Evolutionary conservation across 2,113 vertebrate species (phyloP), one percentile per base, ranked within the genome.

Genomic region (Poeciliopsis turrubarensis): DNA sequence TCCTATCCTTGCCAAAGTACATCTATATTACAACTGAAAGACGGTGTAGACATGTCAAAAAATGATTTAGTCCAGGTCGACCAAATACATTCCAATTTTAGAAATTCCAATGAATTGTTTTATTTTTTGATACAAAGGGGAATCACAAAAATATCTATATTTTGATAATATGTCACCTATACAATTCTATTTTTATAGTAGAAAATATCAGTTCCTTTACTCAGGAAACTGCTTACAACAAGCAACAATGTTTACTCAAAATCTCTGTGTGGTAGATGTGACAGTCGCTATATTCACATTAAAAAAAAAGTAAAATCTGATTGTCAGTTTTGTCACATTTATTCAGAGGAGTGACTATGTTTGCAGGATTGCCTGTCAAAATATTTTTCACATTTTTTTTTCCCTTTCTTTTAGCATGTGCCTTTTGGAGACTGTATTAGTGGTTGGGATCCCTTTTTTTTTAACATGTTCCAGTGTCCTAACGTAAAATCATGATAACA

Each of bases 291-390:
- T 67, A 54, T 73, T 63, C 79, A 60, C 25, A 70, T 64, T 15
- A 8, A 65, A 3, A 14, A 76, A 30, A 41, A 62, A 27, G 65
- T 27, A 39, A 34, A 78, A 15, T 25, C 17, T 27, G 68, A 68
- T 71, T 77, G 68, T 83, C 69, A 78, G 51, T 65, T 70, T 72
- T 70, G 71, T 83, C 65, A 81, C 68, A 72, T 62, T 57, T 41
- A 66, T n/a, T 47, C 60, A 4, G 34, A 70, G 41, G 22, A 51
- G 32, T 62, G 25, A 77, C 71, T 63, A 34, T 67, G 26, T 15
- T 51, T 4, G 57, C 8, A 25, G 15, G 25, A 77, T 37, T 19
- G 32, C 27, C 32, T 65, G 68, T 70, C 68, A 73, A 79, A 73
- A 70, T 69, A 70, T 65, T 67, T 25, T 34, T 79, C 69, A 31